Percentiles rank a stretch among this genome's conserved stretches.
Evolutionary conservation across 2,888 invertebrate genomes (phyloP).

Genomic region (Mellilla xanthometata): DNA sequence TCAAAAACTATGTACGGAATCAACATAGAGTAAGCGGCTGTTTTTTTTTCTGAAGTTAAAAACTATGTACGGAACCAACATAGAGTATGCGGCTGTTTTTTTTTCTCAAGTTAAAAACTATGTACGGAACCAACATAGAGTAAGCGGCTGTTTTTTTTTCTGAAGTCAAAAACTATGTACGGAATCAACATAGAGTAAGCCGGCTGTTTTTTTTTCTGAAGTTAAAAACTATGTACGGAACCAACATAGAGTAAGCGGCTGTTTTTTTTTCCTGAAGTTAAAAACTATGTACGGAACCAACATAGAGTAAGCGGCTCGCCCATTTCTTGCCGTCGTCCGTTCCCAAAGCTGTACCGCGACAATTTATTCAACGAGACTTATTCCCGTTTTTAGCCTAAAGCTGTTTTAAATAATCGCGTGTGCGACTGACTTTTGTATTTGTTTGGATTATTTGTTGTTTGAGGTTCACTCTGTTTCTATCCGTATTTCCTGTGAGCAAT

Average conservation of each 20-base stretch:
- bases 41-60: too few relatives aligned
- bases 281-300: neutral
- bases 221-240: slow-evolving; percentile 1
- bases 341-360: slow-evolving; percentile 39
- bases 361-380: slow-evolving; percentile 65
- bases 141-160: too few relatives aligned
- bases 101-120: too few relatives aligned
- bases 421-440: slow-evolving; percentile 18
- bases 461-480: slow-evolving; percentile 2
- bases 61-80: too few relatives aligned
- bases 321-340: slow-evolving; percentile 7
- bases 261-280: too few relatives aligned
- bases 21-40: too few relatives aligned
- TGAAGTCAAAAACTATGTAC: slow-evolving; percentile 3
- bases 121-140: too few relatives aligned
- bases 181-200: slow-evolving; percentile 15
- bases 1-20: too few relatives aligned
- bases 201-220: slow-evolving; percentile 31
- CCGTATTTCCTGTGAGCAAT: neutral
- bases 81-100: too few relatives aligned
- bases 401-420: slow-evolving; percentile 26
- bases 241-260: slow-evolving; percentile 24
- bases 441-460: slow-evolving; percentile 17
- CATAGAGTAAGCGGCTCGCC: slow-evolving; percentile 24
- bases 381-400: slow-evolving; percentile 48